phyloP scores from a whole-genome alignment of 2,888 invertebrate species.

The Choreutis nemorana region DNA sequence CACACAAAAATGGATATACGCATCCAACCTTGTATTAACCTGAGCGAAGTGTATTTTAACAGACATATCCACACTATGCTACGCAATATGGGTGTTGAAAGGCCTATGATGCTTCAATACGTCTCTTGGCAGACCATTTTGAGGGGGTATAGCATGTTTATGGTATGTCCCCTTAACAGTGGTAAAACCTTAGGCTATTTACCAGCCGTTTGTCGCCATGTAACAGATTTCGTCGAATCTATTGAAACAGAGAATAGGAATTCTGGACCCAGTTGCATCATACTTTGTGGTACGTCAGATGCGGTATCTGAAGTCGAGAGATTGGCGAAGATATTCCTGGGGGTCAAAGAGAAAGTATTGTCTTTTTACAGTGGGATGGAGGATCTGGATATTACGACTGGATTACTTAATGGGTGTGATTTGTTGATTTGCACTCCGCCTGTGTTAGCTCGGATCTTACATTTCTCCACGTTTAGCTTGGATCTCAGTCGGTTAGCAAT shows the following conservation, averaged over 20 bases:
- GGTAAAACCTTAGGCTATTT: slow-evolving; percentile 79
- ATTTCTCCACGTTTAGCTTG: slow-evolving; percentile 38
- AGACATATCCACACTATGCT: slow-evolving; percentile 29
- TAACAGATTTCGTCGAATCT: slow-evolving; percentile 46
- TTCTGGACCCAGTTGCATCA: slow-evolving; percentile 69
- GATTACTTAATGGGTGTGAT: slow-evolving; percentile 72
- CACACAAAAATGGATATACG: slow-evolving; percentile 40
- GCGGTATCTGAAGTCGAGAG: slow-evolving; percentile 57
- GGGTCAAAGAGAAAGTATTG: slow-evolving; percentile 29
- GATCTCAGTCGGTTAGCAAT: slow-evolving; percentile 70
- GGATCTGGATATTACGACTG: slow-evolving; percentile 31
- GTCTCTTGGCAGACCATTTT: slow-evolving; percentile 76
- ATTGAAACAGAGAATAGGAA: slow-evolving; percentile 32
- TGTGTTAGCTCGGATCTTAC: slow-evolving; percentile 53
- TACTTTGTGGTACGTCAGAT: slow-evolving; percentile 70
- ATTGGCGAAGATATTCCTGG: slow-evolving; percentile 43
- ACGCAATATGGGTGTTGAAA: slow-evolving; percentile 30
- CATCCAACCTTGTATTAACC: slow-evolving; percentile 26
- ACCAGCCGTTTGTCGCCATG: slow-evolving; percentile 70
- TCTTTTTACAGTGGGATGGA: slow-evolving; percentile 51
- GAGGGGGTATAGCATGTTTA: slow-evolving; percentile 70
- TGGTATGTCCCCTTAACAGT: slow-evolving; percentile 65
- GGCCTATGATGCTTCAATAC: slow-evolving; percentile 68
- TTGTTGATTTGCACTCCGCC: slow-evolving; percentile 75
- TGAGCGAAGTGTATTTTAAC: slow-evolving; percentile 39